Conservation (phyloP, 2,888 invertebrate genomes). For the Xiphydria camelus region DNA sequence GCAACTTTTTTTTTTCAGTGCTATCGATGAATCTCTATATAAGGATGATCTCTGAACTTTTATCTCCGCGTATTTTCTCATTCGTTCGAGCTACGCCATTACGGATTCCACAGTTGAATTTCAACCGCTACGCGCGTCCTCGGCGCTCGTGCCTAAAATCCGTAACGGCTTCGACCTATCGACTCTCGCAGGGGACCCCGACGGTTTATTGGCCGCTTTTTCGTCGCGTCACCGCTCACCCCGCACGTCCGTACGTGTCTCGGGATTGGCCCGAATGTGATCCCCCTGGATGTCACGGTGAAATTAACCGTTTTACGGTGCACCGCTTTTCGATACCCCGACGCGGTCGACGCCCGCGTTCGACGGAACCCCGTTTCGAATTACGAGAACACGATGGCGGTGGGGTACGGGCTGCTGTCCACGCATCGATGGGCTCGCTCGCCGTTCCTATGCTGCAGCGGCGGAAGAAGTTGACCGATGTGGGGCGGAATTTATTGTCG, state of each 20-base stretch:
- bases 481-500: too few relatives aligned
- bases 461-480: too few relatives aligned
- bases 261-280: constrained; percentile 43
- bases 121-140: not conserved
- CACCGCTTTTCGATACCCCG: not conserved
- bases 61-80: too few relatives aligned
- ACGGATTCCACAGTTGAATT: not conserved
- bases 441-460: too few relatives aligned
- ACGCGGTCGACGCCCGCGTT: not conserved
- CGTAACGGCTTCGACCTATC: constrained; percentile 32
- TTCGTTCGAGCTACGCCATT: constrained; percentile 1
- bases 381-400: not conserved
- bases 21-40: too few relatives aligned
- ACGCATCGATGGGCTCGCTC: too few relatives aligned
- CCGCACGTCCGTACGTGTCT: constrained; percentile 25
- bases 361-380: not conserved
- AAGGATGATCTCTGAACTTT: too few relatives aligned
- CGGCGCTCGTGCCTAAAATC: not conserved
- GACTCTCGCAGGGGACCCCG: constrained; percentile 27
- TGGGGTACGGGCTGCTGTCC: not conserved
- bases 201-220: constrained; percentile 38
- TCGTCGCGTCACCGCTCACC: constrained; percentile 33
- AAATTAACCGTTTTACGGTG: constrained; percentile 42
- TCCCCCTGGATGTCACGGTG: constrained; percentile 46
- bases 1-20: too few relatives aligned